Evolutionary conservation across 2,113 vertebrate species (phyloP).

Genomic region (Tachysurus fulvidraco): DNA sequence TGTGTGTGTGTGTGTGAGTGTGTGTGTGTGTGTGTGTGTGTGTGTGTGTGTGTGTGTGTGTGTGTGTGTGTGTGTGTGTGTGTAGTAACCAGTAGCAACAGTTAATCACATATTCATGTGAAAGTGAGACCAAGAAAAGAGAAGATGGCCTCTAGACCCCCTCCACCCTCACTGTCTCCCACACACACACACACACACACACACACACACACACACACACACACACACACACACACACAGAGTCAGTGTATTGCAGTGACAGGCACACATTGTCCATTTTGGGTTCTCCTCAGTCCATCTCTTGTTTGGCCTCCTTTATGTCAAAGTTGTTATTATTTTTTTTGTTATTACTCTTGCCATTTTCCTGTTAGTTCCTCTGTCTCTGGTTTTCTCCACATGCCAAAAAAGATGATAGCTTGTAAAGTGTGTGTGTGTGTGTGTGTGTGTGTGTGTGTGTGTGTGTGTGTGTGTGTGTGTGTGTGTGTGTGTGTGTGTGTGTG

Average conservation of each 20-base stretch:
- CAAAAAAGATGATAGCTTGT: neutral
- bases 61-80: constrained; percentile 25
- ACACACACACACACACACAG: constrained; percentile 17
- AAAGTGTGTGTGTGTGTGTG: neutral
- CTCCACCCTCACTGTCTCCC: neutral
- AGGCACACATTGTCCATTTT: constrained; percentile 25
- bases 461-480: neutral
- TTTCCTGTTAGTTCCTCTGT: neutral
- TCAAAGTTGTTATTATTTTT: neutral
- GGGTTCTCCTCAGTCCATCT: neutral
- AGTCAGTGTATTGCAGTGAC: constrained; percentile 23
- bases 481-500: neutral
- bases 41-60: constrained; percentile 22
- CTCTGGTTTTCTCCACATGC: neutral
- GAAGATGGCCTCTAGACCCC: constrained; percentile 27
- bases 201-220: constrained; percentile 4
- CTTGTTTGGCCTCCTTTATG: neutral
- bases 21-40: constrained; percentile 15
- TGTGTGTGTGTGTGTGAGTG: constrained; percentile 23
- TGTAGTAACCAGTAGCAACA: constrained; percentile 44
- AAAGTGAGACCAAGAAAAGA: constrained; percentile 31
- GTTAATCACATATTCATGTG: constrained; percentile 46
- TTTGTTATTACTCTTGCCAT: neutral
- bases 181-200: neutral
- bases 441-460: neutral